These are phyloP conservation scores for Polyodon spathula DNA, from an alignment of 2,113 vertebrate species.

Conservation along the genomic window DNA sequence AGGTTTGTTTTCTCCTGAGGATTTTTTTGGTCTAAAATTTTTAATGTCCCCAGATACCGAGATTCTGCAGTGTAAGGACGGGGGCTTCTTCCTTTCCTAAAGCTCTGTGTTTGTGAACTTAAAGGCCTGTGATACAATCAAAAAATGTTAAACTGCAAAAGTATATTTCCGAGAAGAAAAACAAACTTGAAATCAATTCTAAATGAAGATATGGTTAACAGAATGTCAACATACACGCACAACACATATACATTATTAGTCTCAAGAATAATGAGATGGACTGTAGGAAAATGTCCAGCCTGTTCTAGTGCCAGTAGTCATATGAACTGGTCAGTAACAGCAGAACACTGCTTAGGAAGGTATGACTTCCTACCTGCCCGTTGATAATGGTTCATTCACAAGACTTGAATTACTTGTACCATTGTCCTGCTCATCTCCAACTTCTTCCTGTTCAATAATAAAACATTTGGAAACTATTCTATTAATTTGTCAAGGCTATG, in stretches of 20 bases:
- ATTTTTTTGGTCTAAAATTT: constrained; percentile 64
- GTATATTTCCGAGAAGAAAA: too few relatives aligned
- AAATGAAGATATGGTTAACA: too few relatives aligned
- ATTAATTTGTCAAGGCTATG: too few relatives aligned
- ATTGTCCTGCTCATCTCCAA: constrained; percentile 13
- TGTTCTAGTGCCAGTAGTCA: too few relatives aligned
- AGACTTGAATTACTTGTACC: constrained; percentile 10
- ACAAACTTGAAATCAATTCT: too few relatives aligned
- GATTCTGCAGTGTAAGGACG: constrained; percentile 47
- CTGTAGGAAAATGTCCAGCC: too few relatives aligned
- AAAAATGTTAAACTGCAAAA: not conserved
- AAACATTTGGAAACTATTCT: too few relatives aligned
- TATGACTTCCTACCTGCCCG: constrained; percentile 41
- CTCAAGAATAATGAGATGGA: too few relatives aligned
- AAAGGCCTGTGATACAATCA: constrained; percentile 24
- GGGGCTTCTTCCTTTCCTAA: constrained; percentile 28
- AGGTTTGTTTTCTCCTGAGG: constrained; percentile 46
- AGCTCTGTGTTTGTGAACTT: constrained; percentile 25
- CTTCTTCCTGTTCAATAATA: constrained; percentile 26
- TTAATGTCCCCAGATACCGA: constrained; percentile 71
- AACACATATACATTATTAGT: too few relatives aligned
- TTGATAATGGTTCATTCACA: constrained; percentile 20
- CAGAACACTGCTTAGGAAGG: too few relatives aligned
- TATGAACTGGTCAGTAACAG: too few relatives aligned
- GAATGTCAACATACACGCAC: too few relatives aligned